These are phyloP conservation scores for Stenurella melanura DNA, from an alignment of 2,888 invertebrate genomes.

Conservation along the genomic window DNA sequence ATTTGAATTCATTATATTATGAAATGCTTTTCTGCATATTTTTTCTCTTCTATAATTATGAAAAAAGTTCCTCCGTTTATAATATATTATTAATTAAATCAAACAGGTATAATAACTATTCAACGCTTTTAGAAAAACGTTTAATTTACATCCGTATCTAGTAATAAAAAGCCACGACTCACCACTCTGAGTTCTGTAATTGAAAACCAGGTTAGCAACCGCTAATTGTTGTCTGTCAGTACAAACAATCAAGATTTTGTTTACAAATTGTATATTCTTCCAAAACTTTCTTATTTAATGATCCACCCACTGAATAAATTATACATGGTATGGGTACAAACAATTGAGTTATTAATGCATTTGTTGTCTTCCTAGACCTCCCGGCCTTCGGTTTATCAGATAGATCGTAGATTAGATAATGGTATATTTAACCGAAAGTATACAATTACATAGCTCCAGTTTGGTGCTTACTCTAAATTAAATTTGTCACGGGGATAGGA, in stretches of 20 bases:
- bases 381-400: background rate
- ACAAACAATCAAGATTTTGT: background rate
- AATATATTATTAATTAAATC: too few species aligned
- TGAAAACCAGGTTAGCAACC: too few species aligned
- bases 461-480: background rate
- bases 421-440: background rate
- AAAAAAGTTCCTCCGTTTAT: too few species aligned
- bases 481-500: background rate
- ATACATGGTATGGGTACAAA: background rate
- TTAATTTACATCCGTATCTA: too few species aligned
- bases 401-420: background rate
- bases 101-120: too few species aligned
- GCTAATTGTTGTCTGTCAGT: too few species aligned
- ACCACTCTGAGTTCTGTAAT: too few species aligned
- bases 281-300: background rate
- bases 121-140: too few species aligned
- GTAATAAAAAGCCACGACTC: too few species aligned
- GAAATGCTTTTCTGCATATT: too few species aligned
- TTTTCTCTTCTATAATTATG: too few species aligned
- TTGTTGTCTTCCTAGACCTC: background rate
- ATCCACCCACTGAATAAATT: conserved; percentile 1
- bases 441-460: background rate
- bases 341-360: background rate
- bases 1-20: too few species aligned
- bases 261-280: background rate